Evolutionary conservation across 2,113 vertebrate genomes (phyloP).

Genomic region (Motacilla tschutschensis): DNA sequence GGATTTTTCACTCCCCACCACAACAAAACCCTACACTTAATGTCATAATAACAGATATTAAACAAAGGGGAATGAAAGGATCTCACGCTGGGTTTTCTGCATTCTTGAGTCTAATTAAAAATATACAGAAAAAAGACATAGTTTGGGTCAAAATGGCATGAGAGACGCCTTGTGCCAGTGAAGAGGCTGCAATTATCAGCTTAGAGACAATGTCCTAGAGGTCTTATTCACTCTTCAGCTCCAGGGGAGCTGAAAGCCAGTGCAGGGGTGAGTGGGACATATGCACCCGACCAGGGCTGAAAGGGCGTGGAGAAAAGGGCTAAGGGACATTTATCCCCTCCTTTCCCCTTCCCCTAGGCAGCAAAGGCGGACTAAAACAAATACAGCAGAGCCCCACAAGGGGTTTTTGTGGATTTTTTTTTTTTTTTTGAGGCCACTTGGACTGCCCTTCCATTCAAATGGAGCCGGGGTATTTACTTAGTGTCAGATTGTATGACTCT

Average conservation of each 20-base stretch:
- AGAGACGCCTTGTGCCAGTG: constrained; percentile 86
- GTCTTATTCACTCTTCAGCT: background rate
- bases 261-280: rapidly evolving
- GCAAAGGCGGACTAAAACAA: constrained; percentile 29
- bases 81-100: constrained; percentile 75
- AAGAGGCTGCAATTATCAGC: constrained; percentile 89
- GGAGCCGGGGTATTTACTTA: constrained; percentile 24
- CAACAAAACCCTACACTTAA: constrained; percentile 61
- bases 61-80: constrained; percentile 57
- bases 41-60: constrained; percentile 70
- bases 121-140: constrained; percentile 61
- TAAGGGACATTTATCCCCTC: background rate
- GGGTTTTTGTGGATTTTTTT: background rate
- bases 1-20: constrained; percentile 30
- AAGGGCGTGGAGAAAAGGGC: background rate
- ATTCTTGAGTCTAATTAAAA: constrained; percentile 78
- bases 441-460: constrained; percentile 50
- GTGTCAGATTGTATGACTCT: background rate
- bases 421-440: background rate
- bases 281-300: rapidly evolving
- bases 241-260: background rate
- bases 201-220: constrained; percentile 70
- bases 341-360: background rate
- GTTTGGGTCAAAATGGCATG: constrained; percentile 83
- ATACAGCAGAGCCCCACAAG: background rate